These are phyloP conservation scores for Drosophila insularis DNA, from an alignment of 1,140 invertebrate genomes.

Conservation along the genomic window DNA sequence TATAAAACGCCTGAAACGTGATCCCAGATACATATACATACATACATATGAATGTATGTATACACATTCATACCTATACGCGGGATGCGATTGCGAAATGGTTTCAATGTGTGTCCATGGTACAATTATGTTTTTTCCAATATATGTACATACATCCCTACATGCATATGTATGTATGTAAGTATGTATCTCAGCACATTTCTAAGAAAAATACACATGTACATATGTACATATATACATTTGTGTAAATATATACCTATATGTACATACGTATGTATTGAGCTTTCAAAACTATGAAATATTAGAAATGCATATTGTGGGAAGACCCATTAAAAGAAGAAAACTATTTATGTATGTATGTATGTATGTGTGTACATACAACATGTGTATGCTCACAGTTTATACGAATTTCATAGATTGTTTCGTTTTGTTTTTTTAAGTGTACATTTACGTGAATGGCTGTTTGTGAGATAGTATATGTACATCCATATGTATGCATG, in stretches of 20 bases:
- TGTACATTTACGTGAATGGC: slow-evolving; percentile 1
- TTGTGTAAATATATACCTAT: too few species aligned
- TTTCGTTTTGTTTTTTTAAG: neutral
- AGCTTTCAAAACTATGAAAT: too few species aligned
- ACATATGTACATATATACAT: too few species aligned
- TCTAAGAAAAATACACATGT: too few species aligned
- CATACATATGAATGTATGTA: slow-evolving; percentile 7
- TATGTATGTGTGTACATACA: neutral
- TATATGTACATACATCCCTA: neutral
- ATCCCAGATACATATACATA: neutral
- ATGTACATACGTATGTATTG: too few species aligned
- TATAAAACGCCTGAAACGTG: slow-evolving; percentile 8
- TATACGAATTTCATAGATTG: neutral
- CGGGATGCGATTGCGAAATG: too few species aligned
- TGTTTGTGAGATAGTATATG: neutral
- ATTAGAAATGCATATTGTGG: too few species aligned
- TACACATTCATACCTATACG: neutral
- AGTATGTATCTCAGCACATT: too few species aligned
- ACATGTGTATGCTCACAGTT: too few species aligned
- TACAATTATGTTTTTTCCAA: neutral
- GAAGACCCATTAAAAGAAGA: too few species aligned
- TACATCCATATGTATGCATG: neutral
- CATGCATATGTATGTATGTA: neutral
- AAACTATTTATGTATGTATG: neutral
- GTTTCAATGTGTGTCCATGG: neutral